phyloP scores from a whole-genome alignment of 1,140 invertebrate species.

The Bilobella aurantiaca region DNA sequence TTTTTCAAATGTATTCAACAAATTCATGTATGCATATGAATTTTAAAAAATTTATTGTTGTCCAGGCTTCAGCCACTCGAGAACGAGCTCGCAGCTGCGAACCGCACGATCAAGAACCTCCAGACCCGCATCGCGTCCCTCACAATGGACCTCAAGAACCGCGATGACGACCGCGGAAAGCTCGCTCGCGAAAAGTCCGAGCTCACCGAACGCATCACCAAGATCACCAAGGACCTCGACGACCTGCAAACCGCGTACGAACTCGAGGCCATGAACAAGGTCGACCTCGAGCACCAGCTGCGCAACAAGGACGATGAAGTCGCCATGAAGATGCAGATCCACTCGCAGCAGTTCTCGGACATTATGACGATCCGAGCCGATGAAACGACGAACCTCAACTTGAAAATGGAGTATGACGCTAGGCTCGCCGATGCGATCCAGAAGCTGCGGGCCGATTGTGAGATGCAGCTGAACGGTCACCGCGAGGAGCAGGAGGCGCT shows the following conservation, averaged over 20 bases:
- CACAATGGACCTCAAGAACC: not conserved
- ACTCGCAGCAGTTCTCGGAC: not conserved
- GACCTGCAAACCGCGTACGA: not conserved
- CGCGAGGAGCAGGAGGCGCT: not conserved
- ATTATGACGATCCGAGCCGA: not conserved
- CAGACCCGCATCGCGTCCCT: not conserved
- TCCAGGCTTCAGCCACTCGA: not conserved
- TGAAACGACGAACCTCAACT: not conserved
- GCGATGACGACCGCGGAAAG: not conserved
- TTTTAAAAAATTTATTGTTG: not conserved
- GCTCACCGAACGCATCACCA: not conserved
- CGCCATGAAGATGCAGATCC: not conserved
- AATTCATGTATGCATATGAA: too few relatives aligned
- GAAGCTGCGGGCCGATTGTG: not conserved
- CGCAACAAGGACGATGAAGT: slow-evolving; percentile 3
- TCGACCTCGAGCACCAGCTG: slow-evolving; percentile 3
- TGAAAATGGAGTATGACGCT: slow-evolving; percentile 8
- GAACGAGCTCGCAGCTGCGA: not conserved
- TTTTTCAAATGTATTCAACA: not conserved
- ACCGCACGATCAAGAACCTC: not conserved
- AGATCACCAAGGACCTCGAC: not conserved
- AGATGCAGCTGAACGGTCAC: not conserved
- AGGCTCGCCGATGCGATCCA: slow-evolving; percentile 5
- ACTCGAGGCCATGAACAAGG: not conserved
- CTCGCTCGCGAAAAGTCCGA: not conserved